phyloP scores from a whole-genome alignment of 2,113 vertebrate species.

The Platichthys flesus region DNA sequence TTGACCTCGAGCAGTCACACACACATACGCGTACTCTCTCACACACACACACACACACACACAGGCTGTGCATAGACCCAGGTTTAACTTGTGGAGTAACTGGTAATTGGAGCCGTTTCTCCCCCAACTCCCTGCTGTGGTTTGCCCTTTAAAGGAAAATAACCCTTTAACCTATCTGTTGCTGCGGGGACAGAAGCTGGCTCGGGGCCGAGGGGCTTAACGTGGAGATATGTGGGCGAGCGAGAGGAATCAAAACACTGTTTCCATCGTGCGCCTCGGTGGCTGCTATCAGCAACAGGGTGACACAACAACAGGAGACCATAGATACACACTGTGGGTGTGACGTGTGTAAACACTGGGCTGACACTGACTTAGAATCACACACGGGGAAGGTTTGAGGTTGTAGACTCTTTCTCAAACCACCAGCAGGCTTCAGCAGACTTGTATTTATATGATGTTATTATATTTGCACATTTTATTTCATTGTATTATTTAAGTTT shows the following conservation, averaged over 20 bases:
- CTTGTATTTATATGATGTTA: background rate
- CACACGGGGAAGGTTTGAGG: background rate
- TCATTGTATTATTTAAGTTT: background rate
- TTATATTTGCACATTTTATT: background rate
- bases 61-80: conserved; percentile 78
- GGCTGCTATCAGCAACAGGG: conserved; percentile 25
- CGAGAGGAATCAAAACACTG: conserved; percentile 28
- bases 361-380: background rate
- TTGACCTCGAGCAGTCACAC: conserved; percentile 37
- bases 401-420: too few relatives aligned
- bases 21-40: too few relatives aligned
- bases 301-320: conserved; percentile 18
- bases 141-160: conserved; percentile 58
- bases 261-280: conserved; percentile 23
- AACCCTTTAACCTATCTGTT: conserved; percentile 70
- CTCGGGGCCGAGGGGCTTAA: conserved; percentile 44
- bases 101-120: conserved; percentile 59
- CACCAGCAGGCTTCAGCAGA: background rate
- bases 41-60: conserved; percentile 15
- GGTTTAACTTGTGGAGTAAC: conserved; percentile 64
- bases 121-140: conserved; percentile 45
- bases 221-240: conserved; percentile 42
- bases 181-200: conserved; percentile 67
- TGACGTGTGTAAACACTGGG: background rate
- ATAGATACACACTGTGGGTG: conserved; percentile 18